Percentiles rank a stretch among this genome's conserved stretches.
phyloP scores from a whole-genome alignment of 2,113 vertebrate species.

The Narcine bancroftii region DNA sequence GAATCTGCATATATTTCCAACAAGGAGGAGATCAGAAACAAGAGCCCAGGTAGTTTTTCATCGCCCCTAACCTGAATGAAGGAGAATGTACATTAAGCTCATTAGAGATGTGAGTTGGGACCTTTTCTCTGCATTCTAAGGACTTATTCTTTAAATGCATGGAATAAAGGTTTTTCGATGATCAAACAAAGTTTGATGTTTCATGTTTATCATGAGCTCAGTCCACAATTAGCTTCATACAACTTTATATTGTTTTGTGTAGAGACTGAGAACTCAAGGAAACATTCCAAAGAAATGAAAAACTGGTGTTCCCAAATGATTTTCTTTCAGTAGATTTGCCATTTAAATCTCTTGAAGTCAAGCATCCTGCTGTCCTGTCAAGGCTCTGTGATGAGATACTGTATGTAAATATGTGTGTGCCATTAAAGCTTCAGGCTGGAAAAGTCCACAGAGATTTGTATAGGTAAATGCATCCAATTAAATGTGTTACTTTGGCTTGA shows the following conservation, averaged over 20 bases:
- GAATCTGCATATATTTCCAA: background rate
- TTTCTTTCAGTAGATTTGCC: background rate
- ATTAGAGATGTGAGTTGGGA: background rate
- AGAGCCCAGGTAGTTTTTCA: background rate
- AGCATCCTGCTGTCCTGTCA: background rate
- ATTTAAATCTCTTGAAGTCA: background rate
- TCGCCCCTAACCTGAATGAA: background rate
- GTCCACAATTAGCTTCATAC: background rate
- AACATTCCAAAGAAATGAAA: background rate
- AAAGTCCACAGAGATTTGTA: background rate
- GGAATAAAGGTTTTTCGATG: background rate
- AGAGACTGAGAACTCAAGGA: too few relatives aligned
- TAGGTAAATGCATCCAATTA: slow-evolving; percentile 33
- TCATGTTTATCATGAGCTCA: background rate
- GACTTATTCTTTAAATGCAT: background rate
- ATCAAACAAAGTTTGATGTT: background rate
- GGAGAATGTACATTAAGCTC: background rate
- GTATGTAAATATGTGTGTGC: background rate
- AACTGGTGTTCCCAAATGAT: background rate
- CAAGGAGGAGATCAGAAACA: background rate
- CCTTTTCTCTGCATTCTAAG: background rate
- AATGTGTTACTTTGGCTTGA: background rate
- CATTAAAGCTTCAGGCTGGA: background rate
- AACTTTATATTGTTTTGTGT: background rate
- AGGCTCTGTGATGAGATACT: background rate